Evolutionary conservation across 2,888 invertebrate species (phyloP), one percentile per base, ranked within the genome.

Genomic region (Sphecodes monilicornis): DNA sequence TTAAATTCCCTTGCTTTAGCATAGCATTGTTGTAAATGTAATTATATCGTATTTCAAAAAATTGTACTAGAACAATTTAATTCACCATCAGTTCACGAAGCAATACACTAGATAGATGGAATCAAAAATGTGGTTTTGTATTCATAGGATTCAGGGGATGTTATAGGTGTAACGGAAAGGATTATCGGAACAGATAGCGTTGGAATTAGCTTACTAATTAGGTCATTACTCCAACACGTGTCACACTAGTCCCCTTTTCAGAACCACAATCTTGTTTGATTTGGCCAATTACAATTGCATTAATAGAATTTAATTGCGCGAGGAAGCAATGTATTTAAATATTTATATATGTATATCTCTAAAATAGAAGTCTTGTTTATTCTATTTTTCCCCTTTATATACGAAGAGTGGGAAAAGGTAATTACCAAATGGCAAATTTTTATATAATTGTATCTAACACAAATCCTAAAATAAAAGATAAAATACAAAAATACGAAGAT

Each of bases 241-340:
- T 60, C 60, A 32, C 73, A 57, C 76, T 73, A 29, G 5, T 60
- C 29, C 60, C 60, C 60, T 60, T 60, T 60, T 60, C 60, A 29
- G 60, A 32, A 32, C 16, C 29, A 29, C 18, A 32, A 13, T 60
- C 60, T 60, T 60, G 60, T 60, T 32, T 3, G 18, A 60, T 29
- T 60, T 60, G 60, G 18, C 8, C 18, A 60, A 60, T 60, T 3
- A 32, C 60, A 29, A 60, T 60, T 29, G 18, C 2, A 29, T 60
- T 60, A 18, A 60, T 29, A 60, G 18, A 60, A 60, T 60, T 29
- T 29, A 26, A 26, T 57, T 57, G 57, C 26, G 13, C 13, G 16
- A 5, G 26, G 1, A 26, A 57, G 1, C 57, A 13, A 13, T 0
- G 1, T 26, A 13, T n/a, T n/a, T 13, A 26, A 4, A 22, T 50